A percentile compares a stretch with the other conserved stretches of the same genome.
These are phyloP conservation scores for Hylaea fasciaria DNA, from an alignment of 2,888 invertebrate species.

Conservation along the genomic window DNA sequence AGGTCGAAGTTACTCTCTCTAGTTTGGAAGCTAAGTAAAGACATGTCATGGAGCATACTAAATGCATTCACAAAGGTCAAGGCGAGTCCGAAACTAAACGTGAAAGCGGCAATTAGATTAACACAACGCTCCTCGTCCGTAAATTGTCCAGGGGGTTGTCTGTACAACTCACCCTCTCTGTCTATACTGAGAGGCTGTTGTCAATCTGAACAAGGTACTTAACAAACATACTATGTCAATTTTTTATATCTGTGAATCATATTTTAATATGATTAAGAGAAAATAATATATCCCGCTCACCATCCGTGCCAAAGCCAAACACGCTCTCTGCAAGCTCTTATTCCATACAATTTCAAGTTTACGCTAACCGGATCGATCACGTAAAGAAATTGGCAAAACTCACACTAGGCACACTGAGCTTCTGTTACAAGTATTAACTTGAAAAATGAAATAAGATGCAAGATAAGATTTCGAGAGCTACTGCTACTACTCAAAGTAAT, in stretches of 20 bases:
- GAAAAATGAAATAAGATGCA: too few relatives aligned
- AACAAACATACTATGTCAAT: not conserved
- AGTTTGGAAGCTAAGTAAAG: conserved; percentile 8
- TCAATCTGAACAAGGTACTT: conserved; percentile 3
- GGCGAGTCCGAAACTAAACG: conserved; percentile 70
- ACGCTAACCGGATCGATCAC: too few relatives aligned
- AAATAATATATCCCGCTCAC: too few relatives aligned
- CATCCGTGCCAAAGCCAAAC: too few relatives aligned
- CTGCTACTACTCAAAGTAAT: too few relatives aligned
- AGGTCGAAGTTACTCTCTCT: not conserved
- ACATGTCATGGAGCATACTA: conserved; percentile 49
- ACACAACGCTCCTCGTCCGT: conserved; percentile 66
- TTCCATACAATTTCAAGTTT: too few relatives aligned
- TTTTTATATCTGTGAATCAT: not conserved
- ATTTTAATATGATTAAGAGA: not conserved
- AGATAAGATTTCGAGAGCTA: too few relatives aligned
- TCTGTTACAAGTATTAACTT: too few relatives aligned
- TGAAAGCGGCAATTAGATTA: conserved; percentile 82
- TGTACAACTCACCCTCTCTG: conserved; percentile 55
- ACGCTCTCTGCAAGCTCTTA: too few relatives aligned
- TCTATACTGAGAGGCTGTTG: conserved; percentile 4
- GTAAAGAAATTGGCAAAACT: too few relatives aligned
- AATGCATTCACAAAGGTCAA: conserved; percentile 82
- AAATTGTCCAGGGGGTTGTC: conserved; percentile 73
- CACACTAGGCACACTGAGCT: too few relatives aligned